Evolutionary conservation across 1,140 invertebrate genomes (phyloP).

Genomic region (Bradysia coprophila): DNA sequence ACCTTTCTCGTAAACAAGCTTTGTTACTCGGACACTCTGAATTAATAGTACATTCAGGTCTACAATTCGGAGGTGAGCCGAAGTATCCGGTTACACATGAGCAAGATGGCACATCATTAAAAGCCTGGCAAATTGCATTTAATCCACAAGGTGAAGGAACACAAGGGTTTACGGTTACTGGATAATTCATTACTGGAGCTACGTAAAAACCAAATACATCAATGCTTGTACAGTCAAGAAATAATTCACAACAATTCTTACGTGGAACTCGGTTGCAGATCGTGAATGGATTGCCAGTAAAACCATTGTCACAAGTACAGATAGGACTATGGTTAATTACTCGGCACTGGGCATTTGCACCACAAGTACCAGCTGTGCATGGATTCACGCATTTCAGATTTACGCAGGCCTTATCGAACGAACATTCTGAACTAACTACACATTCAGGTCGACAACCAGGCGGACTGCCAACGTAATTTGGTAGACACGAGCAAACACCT

Average conservation of each 20-base stretch:
- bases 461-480: constrained; percentile 43
- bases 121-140: constrained; percentile 35
- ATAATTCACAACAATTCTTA: constrained; percentile 39
- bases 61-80: constrained; percentile 30
- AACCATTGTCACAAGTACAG: constrained; percentile 49
- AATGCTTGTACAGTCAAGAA: constrained; percentile 28
- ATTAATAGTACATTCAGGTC: constrained; percentile 30
- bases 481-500: constrained; percentile 50
- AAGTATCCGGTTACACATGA: constrained; percentile 31
- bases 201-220: constrained; percentile 36
- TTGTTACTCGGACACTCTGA: constrained; percentile 38
- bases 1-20: constrained; percentile 57
- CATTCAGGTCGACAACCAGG: constrained; percentile 50
- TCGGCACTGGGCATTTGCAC: constrained; percentile 49
- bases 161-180: constrained; percentile 48
- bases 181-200: no score
- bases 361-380: constrained; percentile 42
- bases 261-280: constrained; percentile 36
- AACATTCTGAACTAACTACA: constrained; percentile 48
- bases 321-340: constrained; percentile 63
- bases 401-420: constrained; percentile 44
- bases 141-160: constrained; percentile 35
- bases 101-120: constrained; percentile 32
- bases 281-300: constrained; percentile 55
- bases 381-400: constrained; percentile 55